Evolutionary conservation across 2,888 invertebrate species (phyloP).

Genomic region (Omphaloscelis lunosa): DNA sequence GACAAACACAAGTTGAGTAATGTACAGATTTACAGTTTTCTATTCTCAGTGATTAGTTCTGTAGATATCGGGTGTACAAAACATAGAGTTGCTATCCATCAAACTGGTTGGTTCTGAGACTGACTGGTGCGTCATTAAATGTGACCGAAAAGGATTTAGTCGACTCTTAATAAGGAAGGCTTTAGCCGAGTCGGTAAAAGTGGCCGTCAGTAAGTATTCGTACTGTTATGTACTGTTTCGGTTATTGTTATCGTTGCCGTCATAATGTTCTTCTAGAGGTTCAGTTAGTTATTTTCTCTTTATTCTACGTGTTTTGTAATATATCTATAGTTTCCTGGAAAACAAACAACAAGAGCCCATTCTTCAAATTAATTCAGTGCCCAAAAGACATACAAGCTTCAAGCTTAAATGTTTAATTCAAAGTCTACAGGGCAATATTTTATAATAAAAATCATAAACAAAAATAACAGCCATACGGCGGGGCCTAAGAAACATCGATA

Average conservation of each 20-base stretch:
- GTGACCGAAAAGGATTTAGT: conserved; percentile 87
- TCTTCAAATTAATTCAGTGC: neutral
- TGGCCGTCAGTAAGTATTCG: conserved; percentile 67
- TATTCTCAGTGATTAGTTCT: conserved; percentile 73
- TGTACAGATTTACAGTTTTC: conserved; percentile 69
- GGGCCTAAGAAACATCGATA: conserved; percentile 65
- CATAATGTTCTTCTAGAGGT: conserved; percentile 9
- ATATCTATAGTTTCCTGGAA: neutral
- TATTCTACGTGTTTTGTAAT: neutral
- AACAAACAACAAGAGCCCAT: neutral
- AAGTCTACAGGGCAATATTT: conserved; percentile 52
- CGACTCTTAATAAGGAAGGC: conserved; percentile 84
- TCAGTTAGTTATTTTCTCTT: neutral
- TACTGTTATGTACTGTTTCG: conserved; percentile 56
- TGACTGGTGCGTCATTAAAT: conserved; percentile 86
- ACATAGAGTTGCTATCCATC: conserved; percentile 84
- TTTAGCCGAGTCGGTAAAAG: conserved; percentile 81
- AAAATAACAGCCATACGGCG: conserved; percentile 56
- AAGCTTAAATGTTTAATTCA: conserved; percentile 32
- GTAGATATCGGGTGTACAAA: conserved; percentile 78
- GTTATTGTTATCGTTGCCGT: conserved; percentile 58
- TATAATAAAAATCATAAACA: conserved; percentile 59
- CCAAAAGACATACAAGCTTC: conserved; percentile 1
- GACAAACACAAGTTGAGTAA: conserved; percentile 60
- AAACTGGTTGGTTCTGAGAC: conserved; percentile 80